A percentile compares a stretch with the other conserved stretches of the same genome.
These are phyloP conservation scores for Apeltes quadracus DNA, from an alignment of 2,113 vertebrate genomes.

Conservation along the genomic window DNA sequence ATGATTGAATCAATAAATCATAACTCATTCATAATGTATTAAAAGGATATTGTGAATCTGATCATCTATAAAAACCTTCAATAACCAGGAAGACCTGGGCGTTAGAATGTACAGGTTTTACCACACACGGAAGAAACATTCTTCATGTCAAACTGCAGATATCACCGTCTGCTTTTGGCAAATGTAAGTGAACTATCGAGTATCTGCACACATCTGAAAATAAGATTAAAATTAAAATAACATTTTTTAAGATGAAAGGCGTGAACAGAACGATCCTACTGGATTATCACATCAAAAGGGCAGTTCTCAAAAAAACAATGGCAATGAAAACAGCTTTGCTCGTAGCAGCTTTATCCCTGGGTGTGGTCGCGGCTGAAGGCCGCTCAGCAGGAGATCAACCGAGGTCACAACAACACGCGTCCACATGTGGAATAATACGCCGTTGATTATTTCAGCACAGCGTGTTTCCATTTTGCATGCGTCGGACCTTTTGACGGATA, in stretches of 20 bases:
- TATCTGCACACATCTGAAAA: background rate
- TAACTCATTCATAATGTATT: no score
- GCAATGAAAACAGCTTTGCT: conserved; percentile 57
- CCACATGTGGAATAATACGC: conserved; percentile 47
- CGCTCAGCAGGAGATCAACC: conserved; percentile 29
- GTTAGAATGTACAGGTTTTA: background rate
- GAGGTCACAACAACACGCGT: conserved; percentile 48
- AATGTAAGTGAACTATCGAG: background rate
- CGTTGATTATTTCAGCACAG: conserved; percentile 58
- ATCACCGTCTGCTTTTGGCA: background rate
- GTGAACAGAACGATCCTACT: background rate
- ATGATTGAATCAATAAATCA: no score
- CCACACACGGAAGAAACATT: background rate
- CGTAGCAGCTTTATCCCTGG: conserved; percentile 42
- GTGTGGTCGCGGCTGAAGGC: conserved; percentile 43
- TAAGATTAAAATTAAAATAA: conserved; percentile 9
- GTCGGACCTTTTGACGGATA: conserved; percentile 39
- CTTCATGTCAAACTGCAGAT: background rate
- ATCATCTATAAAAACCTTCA: background rate
- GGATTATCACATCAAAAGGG: conserved; percentile 38
- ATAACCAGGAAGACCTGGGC: background rate
- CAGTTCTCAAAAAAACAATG: conserved; percentile 61
- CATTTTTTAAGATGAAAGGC: background rate
- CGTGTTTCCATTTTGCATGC: conserved; percentile 32
- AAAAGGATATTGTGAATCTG: no score